A percentile compares a stretch with the other conserved stretches of the same genome.
Evolutionary conservation across 2,888 invertebrate species (phyloP).

Genomic region (Harpagoxenus sublaevis): DNA sequence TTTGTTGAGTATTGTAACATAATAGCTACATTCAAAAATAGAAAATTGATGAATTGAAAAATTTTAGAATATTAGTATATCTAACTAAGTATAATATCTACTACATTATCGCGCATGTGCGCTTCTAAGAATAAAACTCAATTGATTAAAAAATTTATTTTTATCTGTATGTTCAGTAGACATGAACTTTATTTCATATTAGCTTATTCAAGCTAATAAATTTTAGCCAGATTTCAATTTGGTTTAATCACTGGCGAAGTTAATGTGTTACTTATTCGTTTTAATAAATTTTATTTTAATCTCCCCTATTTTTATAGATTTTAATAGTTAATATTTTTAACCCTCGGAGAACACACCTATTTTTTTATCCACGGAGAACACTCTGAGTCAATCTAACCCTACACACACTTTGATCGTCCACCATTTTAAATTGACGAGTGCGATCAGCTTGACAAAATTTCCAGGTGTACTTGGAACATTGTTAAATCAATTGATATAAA

Average conservation of each 20-base stretch:
- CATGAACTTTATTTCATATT: not conserved
- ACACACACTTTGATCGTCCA: no score
- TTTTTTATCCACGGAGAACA: no score
- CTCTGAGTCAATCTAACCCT: no score
- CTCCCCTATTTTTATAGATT: not conserved
- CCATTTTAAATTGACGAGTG: no score
- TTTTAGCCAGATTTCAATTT: no score
- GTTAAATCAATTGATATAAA: no score
- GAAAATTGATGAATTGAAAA: not conserved
- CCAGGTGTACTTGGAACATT: no score
- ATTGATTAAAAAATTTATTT: not conserved
- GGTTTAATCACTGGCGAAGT: no score
- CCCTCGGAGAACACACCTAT: no score
- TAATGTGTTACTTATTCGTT: no score
- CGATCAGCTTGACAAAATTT: no score
- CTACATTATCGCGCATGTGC: not conserved
- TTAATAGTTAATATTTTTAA: not conserved
- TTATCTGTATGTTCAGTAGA: not conserved
- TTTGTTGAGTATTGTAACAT: not conserved
- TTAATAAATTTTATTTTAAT: not conserved
- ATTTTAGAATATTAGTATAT: no score
- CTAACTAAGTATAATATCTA: not conserved
- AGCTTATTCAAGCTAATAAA: not conserved
- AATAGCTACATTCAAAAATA: not conserved
- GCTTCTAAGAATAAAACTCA: not conserved